A percentile compares a stretch with the other conserved stretches of the same genome.
phyloP scores from a whole-genome alignment of 2,113 vertebrate genomes.

The Neodontobutis hainanensis region DNA sequence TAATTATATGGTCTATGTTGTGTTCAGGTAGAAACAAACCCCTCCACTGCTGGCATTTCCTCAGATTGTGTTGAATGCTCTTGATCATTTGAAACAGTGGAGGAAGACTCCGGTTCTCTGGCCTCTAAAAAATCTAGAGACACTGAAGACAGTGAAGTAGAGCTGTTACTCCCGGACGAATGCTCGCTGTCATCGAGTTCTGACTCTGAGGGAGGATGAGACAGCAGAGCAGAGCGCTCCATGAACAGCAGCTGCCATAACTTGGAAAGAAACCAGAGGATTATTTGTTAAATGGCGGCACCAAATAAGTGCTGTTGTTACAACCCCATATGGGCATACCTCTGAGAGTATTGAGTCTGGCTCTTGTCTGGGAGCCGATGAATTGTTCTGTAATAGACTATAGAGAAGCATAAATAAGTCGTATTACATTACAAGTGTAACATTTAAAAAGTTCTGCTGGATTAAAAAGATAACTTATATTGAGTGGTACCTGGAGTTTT shows the following conservation, averaged over 20 bases:
- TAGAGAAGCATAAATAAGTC: slow-evolving; percentile 14
- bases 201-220: slow-evolving; percentile 76
- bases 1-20: no score
- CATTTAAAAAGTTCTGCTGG: not conserved
- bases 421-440: not conserved
- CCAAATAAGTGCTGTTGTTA: slow-evolving; percentile 12
- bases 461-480: not conserved
- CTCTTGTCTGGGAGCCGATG: slow-evolving; percentile 69
- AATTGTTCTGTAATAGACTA: slow-evolving; percentile 84
- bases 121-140: slow-evolving; percentile 75
- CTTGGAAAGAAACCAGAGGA: slow-evolving; percentile 69
- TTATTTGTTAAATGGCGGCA: slow-evolving; percentile 20
- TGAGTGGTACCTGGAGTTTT: slow-evolving; percentile 84
- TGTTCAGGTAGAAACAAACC: slow-evolving; percentile 73
- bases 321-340: slow-evolving; percentile 68
- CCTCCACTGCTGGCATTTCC: slow-evolving; percentile 86
- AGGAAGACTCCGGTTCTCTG: slow-evolving; percentile 70
- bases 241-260: slow-evolving; percentile 87
- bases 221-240: slow-evolving; percentile 74
- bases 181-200: slow-evolving; percentile 34
- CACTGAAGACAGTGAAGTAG: slow-evolving; percentile 7
- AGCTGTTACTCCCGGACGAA: slow-evolving; percentile 41
- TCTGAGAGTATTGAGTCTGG: slow-evolving; percentile 85
- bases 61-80: slow-evolving; percentile 79
- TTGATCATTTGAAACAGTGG: slow-evolving; percentile 70